Percentiles rank a stretch among this genome's conserved stretches.
phyloP scores from a whole-genome alignment of 2,797 vertebrate genomes.

The Protosalanx chinensis region DNA sequence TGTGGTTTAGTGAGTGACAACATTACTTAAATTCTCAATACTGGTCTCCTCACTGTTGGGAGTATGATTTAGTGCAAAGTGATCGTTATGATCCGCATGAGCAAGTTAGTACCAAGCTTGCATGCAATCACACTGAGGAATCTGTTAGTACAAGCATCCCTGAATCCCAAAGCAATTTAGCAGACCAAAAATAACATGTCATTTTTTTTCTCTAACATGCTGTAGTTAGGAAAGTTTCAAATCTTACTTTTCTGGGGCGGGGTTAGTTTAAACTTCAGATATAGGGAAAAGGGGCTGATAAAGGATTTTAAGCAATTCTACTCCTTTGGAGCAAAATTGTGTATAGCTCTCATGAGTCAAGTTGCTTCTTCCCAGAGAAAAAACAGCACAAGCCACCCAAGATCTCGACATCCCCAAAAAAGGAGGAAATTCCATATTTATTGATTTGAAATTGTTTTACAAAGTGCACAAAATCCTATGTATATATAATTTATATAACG shows the following conservation, averaged over 20 bases:
- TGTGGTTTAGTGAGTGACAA: too few species aligned
- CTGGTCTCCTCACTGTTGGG: neutral
- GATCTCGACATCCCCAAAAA: conserved; percentile 65
- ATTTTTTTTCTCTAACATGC: neutral
- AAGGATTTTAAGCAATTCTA: conserved; percentile 3
- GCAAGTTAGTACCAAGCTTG: conserved; percentile 3
- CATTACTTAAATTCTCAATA: too few species aligned
- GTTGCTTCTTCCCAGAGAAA: conserved; percentile 2
- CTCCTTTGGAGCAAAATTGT: neutral
- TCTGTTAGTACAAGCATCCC: conserved; percentile 20
- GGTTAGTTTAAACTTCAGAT: neutral
- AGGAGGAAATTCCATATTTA: conserved; percentile 71
- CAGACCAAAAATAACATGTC: too few species aligned
- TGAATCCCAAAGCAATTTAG: neutral
- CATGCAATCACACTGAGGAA: neutral
- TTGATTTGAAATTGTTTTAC: conserved; percentile 67
- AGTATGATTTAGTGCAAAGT: neutral
- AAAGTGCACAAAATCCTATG: conserved; percentile 71
- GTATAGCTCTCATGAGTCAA: neutral
- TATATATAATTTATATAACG: conserved; percentile 65
- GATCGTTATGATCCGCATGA: neutral
- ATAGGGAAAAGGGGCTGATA: neutral
- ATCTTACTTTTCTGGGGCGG: too few species aligned
- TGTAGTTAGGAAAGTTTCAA: neutral
- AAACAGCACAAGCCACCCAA: conserved; percentile 27